Percentiles rank a stretch among this genome's conserved stretches.
Conservation (phyloP, 2,113 vertebrate species). For the Genyomyrus donnyi region DNA sequence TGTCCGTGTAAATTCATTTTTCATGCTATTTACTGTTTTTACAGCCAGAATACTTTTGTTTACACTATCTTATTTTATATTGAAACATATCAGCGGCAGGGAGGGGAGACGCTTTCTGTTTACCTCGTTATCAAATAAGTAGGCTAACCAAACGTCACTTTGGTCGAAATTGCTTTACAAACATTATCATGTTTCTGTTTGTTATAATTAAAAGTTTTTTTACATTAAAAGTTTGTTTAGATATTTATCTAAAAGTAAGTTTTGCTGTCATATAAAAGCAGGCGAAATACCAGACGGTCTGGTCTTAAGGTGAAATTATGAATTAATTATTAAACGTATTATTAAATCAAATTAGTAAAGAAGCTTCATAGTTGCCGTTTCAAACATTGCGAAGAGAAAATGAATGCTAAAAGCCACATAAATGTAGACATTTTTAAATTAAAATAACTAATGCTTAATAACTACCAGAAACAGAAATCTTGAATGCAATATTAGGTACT, state of each 20-base stretch:
- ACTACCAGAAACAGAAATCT: not conserved
- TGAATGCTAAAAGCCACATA: not conserved
- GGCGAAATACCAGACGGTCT: not conserved
- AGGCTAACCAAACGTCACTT: not conserved
- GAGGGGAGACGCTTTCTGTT: not conserved
- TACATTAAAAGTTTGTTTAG: not conserved
- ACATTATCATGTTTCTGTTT: not conserved
- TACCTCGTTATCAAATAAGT: not conserved
- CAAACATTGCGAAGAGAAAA: not conserved
- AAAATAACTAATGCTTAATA: not conserved
- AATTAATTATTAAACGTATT: not conserved
- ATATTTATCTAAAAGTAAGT: not conserved
- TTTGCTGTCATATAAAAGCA: not conserved
- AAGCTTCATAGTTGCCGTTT: not conserved
- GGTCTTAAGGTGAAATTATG: not conserved
- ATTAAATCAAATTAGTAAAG: slow-evolving; percentile 1
- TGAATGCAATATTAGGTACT: not conserved
- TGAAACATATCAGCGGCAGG: not conserved
- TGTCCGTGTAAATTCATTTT: not conserved
- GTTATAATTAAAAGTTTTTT: not conserved
- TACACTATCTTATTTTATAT: not conserved
- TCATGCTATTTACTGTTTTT: not conserved
- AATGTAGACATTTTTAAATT: not conserved
- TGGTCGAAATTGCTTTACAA: not conserved
- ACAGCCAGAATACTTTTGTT: not conserved